Percentiles rank a stretch among this genome's conserved stretches.
phyloP scores from a whole-genome alignment of 2,888 invertebrate genomes.

The Drosophila melanocephala region DNA sequence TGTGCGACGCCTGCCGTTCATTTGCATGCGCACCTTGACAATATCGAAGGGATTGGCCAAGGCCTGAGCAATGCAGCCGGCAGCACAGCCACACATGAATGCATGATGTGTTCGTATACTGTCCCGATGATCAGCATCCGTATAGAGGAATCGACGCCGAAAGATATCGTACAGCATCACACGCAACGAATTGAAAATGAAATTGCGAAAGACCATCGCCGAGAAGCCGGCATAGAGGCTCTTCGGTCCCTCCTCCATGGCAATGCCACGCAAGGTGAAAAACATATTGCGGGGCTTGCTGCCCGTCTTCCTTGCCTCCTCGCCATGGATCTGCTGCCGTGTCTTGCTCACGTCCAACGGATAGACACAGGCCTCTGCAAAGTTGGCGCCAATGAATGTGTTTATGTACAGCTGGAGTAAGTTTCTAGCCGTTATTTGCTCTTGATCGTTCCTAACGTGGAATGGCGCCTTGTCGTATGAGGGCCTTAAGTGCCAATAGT shows the following conservation, averaged over 20 bases:
- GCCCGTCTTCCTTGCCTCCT: constrained; percentile 35
- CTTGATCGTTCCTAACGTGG: not conserved
- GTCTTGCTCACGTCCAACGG: constrained; percentile 59
- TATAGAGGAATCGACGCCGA: constrained; percentile 35
- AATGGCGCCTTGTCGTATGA: not conserved
- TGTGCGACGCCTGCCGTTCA: constrained; percentile 41
- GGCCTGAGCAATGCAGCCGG: constrained; percentile 57
- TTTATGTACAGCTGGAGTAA: constrained; percentile 48
- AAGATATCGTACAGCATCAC: constrained; percentile 59
- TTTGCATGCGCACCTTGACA: constrained; percentile 59
- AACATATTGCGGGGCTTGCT: constrained; percentile 25
- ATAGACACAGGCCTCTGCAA: constrained; percentile 53
- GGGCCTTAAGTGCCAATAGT: constrained; percentile 42
- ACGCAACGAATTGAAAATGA: constrained; percentile 63
- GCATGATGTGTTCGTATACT: constrained; percentile 31
- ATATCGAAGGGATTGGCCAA: constrained; percentile 62
- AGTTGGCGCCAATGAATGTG: constrained; percentile 56
- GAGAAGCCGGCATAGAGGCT: constrained; percentile 57
- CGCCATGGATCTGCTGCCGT: constrained; percentile 59
- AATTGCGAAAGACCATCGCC: constrained; percentile 51
- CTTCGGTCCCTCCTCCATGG: constrained; percentile 32
- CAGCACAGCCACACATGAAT: constrained; percentile 43
- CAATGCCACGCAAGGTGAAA: constrained; percentile 26
- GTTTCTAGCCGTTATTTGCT: constrained; percentile 22
- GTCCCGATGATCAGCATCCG: constrained; percentile 19